A percentile compares a stretch with the other conserved stretches of the same genome.
Conservation (phyloP, 1,140 invertebrate species). For the Leptinotarsa undecemlineata region DNA sequence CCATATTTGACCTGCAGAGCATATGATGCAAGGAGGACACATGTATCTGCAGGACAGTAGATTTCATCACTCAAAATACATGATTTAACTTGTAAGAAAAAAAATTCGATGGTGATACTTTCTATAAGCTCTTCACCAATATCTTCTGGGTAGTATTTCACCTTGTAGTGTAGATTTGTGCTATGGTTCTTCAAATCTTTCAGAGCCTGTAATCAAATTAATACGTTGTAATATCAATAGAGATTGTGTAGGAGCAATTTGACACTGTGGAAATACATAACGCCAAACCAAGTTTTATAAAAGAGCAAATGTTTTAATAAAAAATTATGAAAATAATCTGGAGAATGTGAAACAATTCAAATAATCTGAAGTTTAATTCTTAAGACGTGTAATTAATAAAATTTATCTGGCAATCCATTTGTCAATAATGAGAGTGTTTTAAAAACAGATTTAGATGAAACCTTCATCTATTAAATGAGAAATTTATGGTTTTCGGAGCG, state of each 20-base stretch:
- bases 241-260: too few relatives aligned
- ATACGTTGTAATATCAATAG: too few relatives aligned
- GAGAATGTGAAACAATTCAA: too few relatives aligned
- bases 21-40: conserved; percentile 53
- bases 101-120: conserved; percentile 48
- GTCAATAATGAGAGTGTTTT: too few relatives aligned
- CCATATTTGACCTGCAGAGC: conserved; percentile 51
- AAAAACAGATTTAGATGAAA: too few relatives aligned
- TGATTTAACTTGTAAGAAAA: conserved; percentile 50
- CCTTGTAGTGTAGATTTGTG: conserved; percentile 45
- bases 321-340: background rate
- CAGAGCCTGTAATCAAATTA: conserved; percentile 35
- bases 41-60: conserved; percentile 53
- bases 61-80: conserved; percentile 48
- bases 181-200: conserved; percentile 38
- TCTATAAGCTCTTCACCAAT: conserved; percentile 51
- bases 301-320: background rate
- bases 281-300: too few relatives aligned
- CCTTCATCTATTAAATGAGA: too few relatives aligned
- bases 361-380: background rate
- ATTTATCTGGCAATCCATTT: background rate
- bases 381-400: conserved; percentile 2
- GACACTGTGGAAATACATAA: too few relatives aligned
- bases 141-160: conserved; percentile 56
- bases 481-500: too few relatives aligned